These are phyloP conservation scores for Troglohyphantes excavatus DNA, from an alignment of 2,888 invertebrate species.

Conservation along the genomic window DNA sequence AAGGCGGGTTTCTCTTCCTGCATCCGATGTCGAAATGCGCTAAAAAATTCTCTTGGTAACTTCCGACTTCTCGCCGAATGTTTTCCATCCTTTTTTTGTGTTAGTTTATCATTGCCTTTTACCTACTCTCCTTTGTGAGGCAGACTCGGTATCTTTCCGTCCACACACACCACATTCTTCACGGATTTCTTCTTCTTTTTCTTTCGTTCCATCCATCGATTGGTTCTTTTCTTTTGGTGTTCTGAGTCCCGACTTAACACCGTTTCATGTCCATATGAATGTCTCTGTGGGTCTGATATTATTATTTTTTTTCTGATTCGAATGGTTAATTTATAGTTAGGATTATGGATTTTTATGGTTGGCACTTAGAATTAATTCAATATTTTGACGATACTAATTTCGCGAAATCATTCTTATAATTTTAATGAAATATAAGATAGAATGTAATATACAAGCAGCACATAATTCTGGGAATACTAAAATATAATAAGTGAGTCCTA, in stretches of 20 bases:
- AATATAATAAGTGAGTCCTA: too few species aligned
- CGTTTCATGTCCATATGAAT: conserved; percentile 26
- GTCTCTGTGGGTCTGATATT: not conserved
- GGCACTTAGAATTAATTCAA: too few species aligned
- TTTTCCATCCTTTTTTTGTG: conserved; percentile 9
- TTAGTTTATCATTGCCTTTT: conserved; percentile 54
- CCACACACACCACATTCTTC: conserved; percentile 66
- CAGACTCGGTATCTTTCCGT: conserved; percentile 57
- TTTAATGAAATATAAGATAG: too few species aligned
- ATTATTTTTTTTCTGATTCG: too few species aligned
- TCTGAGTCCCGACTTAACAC: conserved; percentile 20
- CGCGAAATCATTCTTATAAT: too few species aligned
- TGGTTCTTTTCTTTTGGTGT: conserved; percentile 14
- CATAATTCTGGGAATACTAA: too few species aligned
- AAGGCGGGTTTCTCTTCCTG: conserved; percentile 5
- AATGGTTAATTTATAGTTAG: too few species aligned
- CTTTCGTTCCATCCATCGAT: conserved; percentile 47
- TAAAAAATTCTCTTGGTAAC: conserved; percentile 47
- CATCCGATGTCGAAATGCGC: conserved; percentile 37
- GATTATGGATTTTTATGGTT: too few species aligned
- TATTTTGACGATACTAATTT: too few species aligned
- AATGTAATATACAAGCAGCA: too few species aligned
- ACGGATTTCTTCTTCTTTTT: conserved; percentile 36
- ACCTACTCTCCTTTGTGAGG: conserved; percentile 35
- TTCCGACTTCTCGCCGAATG: conserved; percentile 58